Evolutionary conservation across 1,140 invertebrate genomes (phyloP).

Genomic region (Drosophila melanica): DNA sequence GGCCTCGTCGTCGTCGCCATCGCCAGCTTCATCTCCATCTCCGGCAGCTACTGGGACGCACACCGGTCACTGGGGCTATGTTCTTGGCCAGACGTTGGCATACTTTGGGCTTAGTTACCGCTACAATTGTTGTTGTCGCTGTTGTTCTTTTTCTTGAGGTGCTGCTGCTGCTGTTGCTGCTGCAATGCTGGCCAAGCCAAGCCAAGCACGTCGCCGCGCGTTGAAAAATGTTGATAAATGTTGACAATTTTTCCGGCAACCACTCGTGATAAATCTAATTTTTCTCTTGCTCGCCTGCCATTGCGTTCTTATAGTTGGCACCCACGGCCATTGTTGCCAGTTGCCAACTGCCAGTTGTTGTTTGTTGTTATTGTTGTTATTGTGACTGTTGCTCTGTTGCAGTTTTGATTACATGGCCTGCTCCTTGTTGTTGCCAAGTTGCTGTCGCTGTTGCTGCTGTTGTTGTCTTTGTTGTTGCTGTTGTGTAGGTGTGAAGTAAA

Average conservation of each 20-base stretch:
- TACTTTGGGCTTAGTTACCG: slow-evolving; percentile 65
- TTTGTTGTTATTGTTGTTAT: slow-evolving; percentile 68
- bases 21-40: not conserved
- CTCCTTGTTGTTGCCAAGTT: slow-evolving; percentile 37
- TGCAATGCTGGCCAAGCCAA: slow-evolving; percentile 49
- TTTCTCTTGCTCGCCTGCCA: slow-evolving; percentile 65
- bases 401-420: slow-evolving; percentile 44
- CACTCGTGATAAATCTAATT: slow-evolving; percentile 83
- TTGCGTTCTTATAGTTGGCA: slow-evolving; percentile 50
- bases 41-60: slow-evolving; percentile 17
- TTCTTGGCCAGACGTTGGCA: slow-evolving; percentile 49
- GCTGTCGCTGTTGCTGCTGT: slow-evolving; percentile 25
- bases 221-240: slow-evolving; percentile 83
- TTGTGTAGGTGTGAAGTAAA: slow-evolving; percentile 82
- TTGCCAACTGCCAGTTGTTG: slow-evolving; percentile 52
- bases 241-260: slow-evolving; percentile 83
- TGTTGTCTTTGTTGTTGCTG: slow-evolving; percentile 38
- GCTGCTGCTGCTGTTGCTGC: slow-evolving; percentile 22
- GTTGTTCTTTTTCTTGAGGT: slow-evolving; percentile 34
- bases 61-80: slow-evolving; percentile 15
- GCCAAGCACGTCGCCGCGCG: slow-evolving; percentile 68
- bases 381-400: slow-evolving; percentile 41
- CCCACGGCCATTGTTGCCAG: slow-evolving; percentile 52
- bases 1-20: slow-evolving; percentile 22
- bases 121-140: slow-evolving; percentile 40